A percentile compares a stretch with the other conserved stretches of the same genome.
These are phyloP conservation scores for Teleogryllus occipitalis DNA, from an alignment of 1,140 invertebrate genomes.

Conservation along the genomic window DNA sequence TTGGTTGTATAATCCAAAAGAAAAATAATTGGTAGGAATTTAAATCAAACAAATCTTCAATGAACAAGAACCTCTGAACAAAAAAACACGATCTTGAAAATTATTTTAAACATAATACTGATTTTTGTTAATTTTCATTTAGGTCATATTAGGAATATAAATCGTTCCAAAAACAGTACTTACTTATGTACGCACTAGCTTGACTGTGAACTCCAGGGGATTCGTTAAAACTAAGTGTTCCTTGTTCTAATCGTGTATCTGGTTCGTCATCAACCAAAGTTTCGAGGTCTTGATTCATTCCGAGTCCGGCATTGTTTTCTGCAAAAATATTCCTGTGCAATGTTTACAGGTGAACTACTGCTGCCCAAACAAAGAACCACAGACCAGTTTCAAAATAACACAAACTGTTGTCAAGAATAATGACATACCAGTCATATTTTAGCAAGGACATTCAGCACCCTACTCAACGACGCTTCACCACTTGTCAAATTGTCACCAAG, in stretches of 20 bases:
- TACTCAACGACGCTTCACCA: no score
- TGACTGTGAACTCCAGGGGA: slow-evolving; percentile 16
- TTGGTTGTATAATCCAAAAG: no score
- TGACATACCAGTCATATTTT: no score
- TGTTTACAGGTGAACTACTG: not conserved
- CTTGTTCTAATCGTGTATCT: slow-evolving; percentile 17
- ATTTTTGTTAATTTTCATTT: not conserved
- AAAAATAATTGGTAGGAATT: no score
- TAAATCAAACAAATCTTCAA: no score
- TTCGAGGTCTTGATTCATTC: slow-evolving; percentile 15
- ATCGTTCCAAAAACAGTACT: not conserved
- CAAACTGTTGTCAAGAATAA: no score
- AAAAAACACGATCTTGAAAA: not conserved
- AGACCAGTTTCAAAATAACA: no score
- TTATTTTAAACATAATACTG: not conserved
- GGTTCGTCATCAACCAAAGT: slow-evolving; percentile 19
- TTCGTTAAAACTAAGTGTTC: slow-evolving; percentile 17
- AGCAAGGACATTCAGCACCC: no score
- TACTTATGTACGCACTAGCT: slow-evolving; percentile 20
- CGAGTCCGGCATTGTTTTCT: not conserved
- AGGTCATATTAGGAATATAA: not conserved
- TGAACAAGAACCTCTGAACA: not conserved
- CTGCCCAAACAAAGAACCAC: no score
- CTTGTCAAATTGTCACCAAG: no score
- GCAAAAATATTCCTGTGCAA: not conserved